These are phyloP conservation scores for Troides helena DNA, from an alignment of 2,888 invertebrate genomes.

Conservation along the genomic window DNA sequence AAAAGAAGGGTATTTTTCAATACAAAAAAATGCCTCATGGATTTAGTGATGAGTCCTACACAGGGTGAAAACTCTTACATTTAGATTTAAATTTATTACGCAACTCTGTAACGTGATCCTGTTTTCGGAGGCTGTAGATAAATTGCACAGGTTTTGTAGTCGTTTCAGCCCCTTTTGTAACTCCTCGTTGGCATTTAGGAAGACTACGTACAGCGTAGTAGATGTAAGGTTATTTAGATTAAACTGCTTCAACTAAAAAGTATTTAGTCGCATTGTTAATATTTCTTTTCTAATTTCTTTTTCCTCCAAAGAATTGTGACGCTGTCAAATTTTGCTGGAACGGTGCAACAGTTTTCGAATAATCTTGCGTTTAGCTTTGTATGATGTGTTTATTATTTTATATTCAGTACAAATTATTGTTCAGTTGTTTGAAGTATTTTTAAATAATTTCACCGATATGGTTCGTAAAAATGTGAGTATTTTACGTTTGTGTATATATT, in stretches of 20 bases:
- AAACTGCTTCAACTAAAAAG: not conserved
- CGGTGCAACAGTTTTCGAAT: constrained; percentile 1
- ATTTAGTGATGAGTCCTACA: no score
- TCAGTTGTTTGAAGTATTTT: constrained; percentile 21
- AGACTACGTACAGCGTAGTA: no score
- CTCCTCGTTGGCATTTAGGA: no score
- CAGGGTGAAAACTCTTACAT: no score
- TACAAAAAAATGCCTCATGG: no score
- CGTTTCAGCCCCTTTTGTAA: no score
- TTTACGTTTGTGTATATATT: not conserved
- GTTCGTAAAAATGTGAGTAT: constrained; percentile 14
- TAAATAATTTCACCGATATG: constrained; percentile 15
- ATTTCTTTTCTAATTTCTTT: not conserved
- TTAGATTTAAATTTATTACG: no score
- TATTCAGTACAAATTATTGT: constrained; percentile 20
- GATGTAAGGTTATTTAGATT: not conserved
- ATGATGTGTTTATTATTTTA: constrained; percentile 28
- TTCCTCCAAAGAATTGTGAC: not conserved
- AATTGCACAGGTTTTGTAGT: no score
- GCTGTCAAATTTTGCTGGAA: constrained; percentile 16
- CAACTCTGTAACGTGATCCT: no score
- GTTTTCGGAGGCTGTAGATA: no score
- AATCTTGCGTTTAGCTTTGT: constrained; percentile 1
- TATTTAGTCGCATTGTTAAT: not conserved
- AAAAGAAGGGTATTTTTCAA: no score